A percentile compares a stretch with the other conserved stretches of the same genome.
These are phyloP conservation scores for Drosophila phalerata DNA, from an alignment of 2,888 invertebrate species.

Conservation along the genomic window DNA sequence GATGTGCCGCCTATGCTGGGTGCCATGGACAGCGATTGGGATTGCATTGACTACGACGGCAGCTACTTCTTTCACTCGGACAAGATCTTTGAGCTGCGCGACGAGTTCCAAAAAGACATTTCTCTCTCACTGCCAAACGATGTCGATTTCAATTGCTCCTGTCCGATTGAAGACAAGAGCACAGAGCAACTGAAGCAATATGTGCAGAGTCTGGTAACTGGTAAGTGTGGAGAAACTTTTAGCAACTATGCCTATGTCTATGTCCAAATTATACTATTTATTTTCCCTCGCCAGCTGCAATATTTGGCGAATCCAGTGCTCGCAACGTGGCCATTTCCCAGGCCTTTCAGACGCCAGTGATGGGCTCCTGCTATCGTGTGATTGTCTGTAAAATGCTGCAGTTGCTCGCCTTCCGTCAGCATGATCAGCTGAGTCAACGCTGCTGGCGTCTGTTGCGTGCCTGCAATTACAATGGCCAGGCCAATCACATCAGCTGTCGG, in stretches of 20 bases:
- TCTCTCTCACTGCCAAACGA: constrained; percentile 67
- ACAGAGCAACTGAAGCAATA: constrained; percentile 76
- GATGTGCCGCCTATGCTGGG: constrained; percentile 85
- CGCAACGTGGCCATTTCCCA: constrained; percentile 69
- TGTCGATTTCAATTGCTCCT: constrained; percentile 74
- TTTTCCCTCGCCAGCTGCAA: constrained; percentile 58
- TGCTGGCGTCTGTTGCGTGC: constrained; percentile 83
- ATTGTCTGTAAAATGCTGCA: constrained; percentile 83
- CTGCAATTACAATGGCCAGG: constrained; percentile 79
- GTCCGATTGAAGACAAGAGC: constrained; percentile 81
- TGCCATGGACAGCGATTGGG: constrained; percentile 84
- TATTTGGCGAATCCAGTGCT: constrained; percentile 76
- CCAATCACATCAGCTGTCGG: constrained; percentile 79
- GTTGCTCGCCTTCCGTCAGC: constrained; percentile 83
- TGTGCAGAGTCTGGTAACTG: constrained; percentile 77
- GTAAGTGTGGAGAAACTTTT: constrained; percentile 43
- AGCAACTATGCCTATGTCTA: too few relatives aligned
- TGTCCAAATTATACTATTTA: not conserved
- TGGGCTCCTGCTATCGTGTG: constrained; percentile 83
- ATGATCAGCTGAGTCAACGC: constrained; percentile 76
- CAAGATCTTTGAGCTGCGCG: constrained; percentile 83
- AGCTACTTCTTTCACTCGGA: constrained; percentile 84
- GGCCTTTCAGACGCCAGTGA: constrained; percentile 79
- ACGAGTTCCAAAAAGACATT: constrained; percentile 83
- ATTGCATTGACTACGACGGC: constrained; percentile 84